A percentile compares a stretch with the other conserved stretches of the same genome.
These are phyloP conservation scores for Scyliorhinus canicula DNA, from an alignment of 2,797 vertebrate species.

Conservation along the genomic window DNA sequence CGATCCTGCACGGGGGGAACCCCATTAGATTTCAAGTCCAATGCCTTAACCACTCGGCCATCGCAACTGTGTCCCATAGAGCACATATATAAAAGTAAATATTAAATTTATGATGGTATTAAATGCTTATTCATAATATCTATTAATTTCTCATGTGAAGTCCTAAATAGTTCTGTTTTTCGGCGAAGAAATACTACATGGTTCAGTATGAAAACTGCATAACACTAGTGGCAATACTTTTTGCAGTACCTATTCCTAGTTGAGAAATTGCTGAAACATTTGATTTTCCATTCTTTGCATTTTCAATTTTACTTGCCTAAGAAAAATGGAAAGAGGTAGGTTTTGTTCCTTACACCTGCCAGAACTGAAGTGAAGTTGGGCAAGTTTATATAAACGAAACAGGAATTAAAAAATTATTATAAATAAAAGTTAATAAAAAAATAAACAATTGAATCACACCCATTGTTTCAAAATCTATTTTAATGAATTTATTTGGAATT, in stretches of 20 bases:
- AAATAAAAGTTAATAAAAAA: too few relatives aligned
- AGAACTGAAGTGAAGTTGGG: too few relatives aligned
- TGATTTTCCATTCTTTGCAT: background rate
- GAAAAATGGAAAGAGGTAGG: background rate
- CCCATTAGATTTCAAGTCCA: too few relatives aligned
- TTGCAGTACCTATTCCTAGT: background rate
- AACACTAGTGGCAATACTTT: background rate
- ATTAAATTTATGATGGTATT: background rate
- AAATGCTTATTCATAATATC: background rate
- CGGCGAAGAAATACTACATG: background rate
- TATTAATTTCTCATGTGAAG: background rate
- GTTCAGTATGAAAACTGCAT: background rate
- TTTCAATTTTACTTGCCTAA: background rate
- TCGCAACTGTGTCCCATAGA: too few relatives aligned
- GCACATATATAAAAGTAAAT: background rate
- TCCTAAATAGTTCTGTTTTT: background rate
- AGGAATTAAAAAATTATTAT: too few relatives aligned
- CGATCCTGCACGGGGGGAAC: too few relatives aligned
- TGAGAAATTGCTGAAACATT: background rate
- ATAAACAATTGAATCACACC: too few relatives aligned
- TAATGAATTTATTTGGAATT: too few relatives aligned
- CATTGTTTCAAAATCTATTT: too few relatives aligned
- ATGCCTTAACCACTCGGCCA: too few relatives aligned
- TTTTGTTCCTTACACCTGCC: too few relatives aligned
- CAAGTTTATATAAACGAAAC: too few relatives aligned